Percentiles rank a stretch among this genome's conserved stretches.
These are phyloP conservation scores for Halcyon smyrnensis DNA, from an alignment of 2,797 vertebrate species.

Conservation along the genomic window DNA sequence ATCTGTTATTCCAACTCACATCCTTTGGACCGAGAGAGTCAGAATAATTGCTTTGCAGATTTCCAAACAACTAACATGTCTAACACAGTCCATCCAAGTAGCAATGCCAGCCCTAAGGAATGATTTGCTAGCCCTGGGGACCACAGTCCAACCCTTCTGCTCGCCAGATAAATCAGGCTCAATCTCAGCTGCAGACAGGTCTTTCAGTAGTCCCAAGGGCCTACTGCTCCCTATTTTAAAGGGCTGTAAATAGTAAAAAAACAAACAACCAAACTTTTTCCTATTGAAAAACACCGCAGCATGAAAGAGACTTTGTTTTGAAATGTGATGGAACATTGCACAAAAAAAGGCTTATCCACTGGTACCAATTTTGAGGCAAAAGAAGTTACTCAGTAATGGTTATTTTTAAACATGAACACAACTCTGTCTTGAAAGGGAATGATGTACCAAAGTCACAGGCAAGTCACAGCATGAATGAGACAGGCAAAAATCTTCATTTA, in stretches of 20 bases:
- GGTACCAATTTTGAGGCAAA: neutral
- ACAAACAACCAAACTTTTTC: neutral
- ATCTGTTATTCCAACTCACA: slow-evolving; percentile 7
- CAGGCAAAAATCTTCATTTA: neutral
- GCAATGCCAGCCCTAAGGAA: slow-evolving; percentile 28
- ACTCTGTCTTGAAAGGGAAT: neutral
- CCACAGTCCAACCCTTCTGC: neutral
- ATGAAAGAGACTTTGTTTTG: neutral
- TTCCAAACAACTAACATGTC: neutral
- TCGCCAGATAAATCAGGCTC: slow-evolving; percentile 55
- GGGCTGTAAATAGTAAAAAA: slow-evolving; percentile 43
- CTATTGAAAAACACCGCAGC: neutral
- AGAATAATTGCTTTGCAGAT: neutral
- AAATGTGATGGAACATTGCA: neutral
- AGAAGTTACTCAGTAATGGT: neutral
- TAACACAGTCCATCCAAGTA: slow-evolving; percentile 12
- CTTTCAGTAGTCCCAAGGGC: slow-evolving; percentile 40
- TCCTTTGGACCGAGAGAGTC: neutral
- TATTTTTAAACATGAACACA: neutral
- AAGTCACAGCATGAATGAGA: neutral
- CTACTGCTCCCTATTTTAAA: slow-evolving; percentile 33
- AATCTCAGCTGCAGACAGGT: slow-evolving; percentile 47
- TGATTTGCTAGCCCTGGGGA: slow-evolving; percentile 33
- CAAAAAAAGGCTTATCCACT: neutral
- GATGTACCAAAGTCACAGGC: neutral